Evolutionary conservation across 1,140 invertebrate species (phyloP), one percentile per base, ranked within the genome.

Genomic region (Drosophila pruinosa): DNA sequence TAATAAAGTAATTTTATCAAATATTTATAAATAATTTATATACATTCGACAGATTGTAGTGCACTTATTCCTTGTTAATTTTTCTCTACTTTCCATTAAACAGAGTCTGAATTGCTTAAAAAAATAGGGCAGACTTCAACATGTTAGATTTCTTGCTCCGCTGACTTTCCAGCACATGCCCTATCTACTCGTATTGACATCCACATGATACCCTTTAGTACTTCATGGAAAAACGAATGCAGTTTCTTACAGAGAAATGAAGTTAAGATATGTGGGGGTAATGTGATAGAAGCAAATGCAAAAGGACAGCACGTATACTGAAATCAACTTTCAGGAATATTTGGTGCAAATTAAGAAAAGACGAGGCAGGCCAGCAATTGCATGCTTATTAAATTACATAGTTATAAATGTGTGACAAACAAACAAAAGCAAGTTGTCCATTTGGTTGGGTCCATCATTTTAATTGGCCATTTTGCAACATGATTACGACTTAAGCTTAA

Each of bases 401-500:
- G 45, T 76, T 57, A 81, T 88, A 72, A 86, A 81, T 86, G 41
- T 54, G 38, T 38, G 28, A 10, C 58, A 73, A 67, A 59, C 15
- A 70, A 59, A 64, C 52, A 56, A 38, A 64, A 65, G 69, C 22
- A 62, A 70, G 54, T 43, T 63, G 61, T 58, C 52, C 59, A 56
- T 24, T 54, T 48, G 50, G 22, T 12, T 10, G 31, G 12, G 69
- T 72, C 45, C 79, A 82, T 86, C 77, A 85, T 69, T 86, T 80
- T 74, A 81, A 77, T 57, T 70, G 77, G 19, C 62, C 70, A 86
- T 81, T 88, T 81, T 70, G 81, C 76, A 63, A 54, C 17, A 67
- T 71, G 73, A 86, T 81, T 86, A 75, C 65, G 77, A 78, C 82
- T 78, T 88, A 86, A 81, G 68, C 68, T 15, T n/a, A n/a, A n/a